Conservation (phyloP, 2,797 vertebrate genomes). For the Philypnodon macrostomus region DNA sequence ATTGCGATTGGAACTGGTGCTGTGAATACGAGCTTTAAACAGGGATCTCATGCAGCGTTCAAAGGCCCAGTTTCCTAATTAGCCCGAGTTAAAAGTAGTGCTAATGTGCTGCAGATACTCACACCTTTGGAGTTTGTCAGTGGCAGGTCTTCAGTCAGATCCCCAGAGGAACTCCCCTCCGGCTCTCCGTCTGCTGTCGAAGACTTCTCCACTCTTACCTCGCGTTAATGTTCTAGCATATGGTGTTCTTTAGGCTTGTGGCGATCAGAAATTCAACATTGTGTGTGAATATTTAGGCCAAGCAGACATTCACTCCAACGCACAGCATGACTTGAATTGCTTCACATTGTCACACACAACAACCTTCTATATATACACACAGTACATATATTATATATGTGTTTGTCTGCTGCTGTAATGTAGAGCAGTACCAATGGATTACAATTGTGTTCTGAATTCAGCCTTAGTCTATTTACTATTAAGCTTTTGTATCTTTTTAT, state of each 20-base stretch:
- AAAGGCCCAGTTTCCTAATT: slow-evolving; percentile 28
- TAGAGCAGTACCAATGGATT: too few species aligned
- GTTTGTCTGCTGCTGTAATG: too few species aligned
- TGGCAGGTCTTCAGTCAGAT: slow-evolving; percentile 35
- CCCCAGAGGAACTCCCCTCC: slow-evolving; percentile 31
- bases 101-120: slow-evolving; percentile 38
- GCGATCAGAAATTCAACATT: slow-evolving; percentile 15
- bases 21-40: slow-evolving; percentile 13
- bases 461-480: too few species aligned
- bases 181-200: slow-evolving; percentile 40
- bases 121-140: slow-evolving; percentile 30
- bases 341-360: too few species aligned
- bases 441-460: too few species aligned
- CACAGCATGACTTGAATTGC: too few species aligned
- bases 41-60: slow-evolving; percentile 36
- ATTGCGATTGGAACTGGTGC: too few species aligned
- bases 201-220: slow-evolving; percentile 32
- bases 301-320: slow-evolving; percentile 1
- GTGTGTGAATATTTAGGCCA: slow-evolving; percentile 23
- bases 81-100: slow-evolving; percentile 27
- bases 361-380: too few species aligned
- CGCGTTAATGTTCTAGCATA: slow-evolving; percentile 55
- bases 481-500: too few species aligned
- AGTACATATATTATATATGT: too few species aligned
- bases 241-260: slow-evolving; percentile 38